phyloP scores from a whole-genome alignment of 1,140 invertebrate genomes.

The Araneus ventricosus region DNA sequence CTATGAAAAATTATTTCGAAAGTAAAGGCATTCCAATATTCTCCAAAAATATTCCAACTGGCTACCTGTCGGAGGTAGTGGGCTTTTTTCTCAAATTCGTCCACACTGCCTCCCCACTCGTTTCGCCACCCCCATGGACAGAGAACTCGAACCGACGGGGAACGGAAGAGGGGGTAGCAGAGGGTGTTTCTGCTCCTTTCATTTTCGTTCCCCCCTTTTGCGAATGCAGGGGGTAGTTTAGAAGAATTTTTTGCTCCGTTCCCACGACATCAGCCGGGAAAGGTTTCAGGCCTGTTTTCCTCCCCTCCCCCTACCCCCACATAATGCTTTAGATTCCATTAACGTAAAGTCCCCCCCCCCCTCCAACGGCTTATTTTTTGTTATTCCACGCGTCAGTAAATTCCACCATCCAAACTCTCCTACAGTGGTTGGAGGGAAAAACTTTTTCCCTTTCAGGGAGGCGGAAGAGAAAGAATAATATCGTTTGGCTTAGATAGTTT shows the following conservation, averaged over 20 bases:
- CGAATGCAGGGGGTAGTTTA: neutral
- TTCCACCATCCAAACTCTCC: neutral
- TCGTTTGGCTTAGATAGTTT: neutral
- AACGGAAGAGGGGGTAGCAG: conserved; percentile 26
- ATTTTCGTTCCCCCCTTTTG: neutral
- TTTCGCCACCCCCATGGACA: conserved; percentile 22
- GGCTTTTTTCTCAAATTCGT: conserved; percentile 12
- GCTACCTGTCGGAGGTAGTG: conserved; percentile 30
- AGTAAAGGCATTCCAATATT: too few relatives aligned
- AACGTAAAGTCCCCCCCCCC: conserved; percentile 48
- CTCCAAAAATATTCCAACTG: neutral
- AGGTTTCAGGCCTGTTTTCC: neutral
- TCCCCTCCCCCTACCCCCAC: neutral
- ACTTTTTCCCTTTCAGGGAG: conserved; percentile 18
- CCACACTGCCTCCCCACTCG: neutral
- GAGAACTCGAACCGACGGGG: conserved; percentile 10
- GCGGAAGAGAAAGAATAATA: neutral
- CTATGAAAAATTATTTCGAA: neutral
- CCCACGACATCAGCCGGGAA: conserved; percentile 65
- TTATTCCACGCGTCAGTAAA: conserved; percentile 64
- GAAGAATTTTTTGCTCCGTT: conserved; percentile 67
- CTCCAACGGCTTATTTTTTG: conserved; percentile 39
- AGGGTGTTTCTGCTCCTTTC: conserved; percentile 5
- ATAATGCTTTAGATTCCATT: conserved; percentile 70
- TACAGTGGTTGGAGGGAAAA: conserved; percentile 17